Evolutionary conservation across 2,113 vertebrate species (phyloP), one percentile per base, ranked within the genome.

Genomic region (Apteryx mantelli): DNA sequence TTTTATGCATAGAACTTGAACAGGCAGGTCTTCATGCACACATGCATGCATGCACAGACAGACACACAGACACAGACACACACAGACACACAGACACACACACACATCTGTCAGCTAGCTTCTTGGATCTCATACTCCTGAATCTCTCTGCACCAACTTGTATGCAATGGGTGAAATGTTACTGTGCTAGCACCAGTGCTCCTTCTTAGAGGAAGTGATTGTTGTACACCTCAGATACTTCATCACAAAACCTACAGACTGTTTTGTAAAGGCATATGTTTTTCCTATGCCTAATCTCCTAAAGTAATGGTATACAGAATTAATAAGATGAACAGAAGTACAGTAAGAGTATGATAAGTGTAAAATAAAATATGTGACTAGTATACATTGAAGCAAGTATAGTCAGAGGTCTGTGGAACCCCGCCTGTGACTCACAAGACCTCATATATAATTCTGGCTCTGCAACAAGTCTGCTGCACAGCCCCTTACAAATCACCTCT

Each of bases 11-110:
- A 42, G 11, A 78, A 30, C 11, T 52, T 1, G 7, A 81, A 38
- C 4, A 18, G 24, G 7, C 44, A 24, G 40, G 38, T 12, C 18
- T 34, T 40, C 19, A 25, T 0, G 1, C 19, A 32, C 13, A 32
- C 2, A 1, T 14, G 5, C 2, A 32, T 7, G 2, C 22, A 36
- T 17, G 9, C 44, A 53, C 38, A n/a, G 28, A 46, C 44, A 32
- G 22, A 17, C 21, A 6, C 36, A 38, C 36, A 36, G 36, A 36
- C 36, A 36, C 36, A 38, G 11, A 14, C 3, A 4, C 12, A 28
- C 7, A 20, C 44, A 32, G 22, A 17, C 21, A 6, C 44, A 46
- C 44, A 46, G 14, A 16, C 14, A 14, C 3, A 4, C 12, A 28
- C 44, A 46, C 44, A 16, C 46, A 18, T 48, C 46, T 19, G 46